Percentiles rank a stretch among this genome's conserved stretches.
Evolutionary conservation across 1,140 invertebrate genomes (phyloP).

Genomic region (Drosophila orosa): DNA sequence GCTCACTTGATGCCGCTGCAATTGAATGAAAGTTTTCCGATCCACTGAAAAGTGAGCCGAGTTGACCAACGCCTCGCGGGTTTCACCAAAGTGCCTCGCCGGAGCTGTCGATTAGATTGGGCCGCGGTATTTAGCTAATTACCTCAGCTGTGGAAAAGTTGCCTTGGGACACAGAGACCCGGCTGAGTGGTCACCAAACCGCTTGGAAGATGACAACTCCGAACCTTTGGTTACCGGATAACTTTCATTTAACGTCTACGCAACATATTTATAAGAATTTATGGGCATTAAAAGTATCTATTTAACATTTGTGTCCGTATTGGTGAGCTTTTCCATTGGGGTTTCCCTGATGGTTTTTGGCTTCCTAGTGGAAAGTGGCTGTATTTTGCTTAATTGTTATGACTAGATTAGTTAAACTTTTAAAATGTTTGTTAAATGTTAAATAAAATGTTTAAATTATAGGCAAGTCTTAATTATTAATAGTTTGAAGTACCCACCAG

Average conservation of each 20-base stretch:
- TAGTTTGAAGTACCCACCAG: background rate
- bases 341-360: background rate
- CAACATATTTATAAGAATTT: constrained; percentile 27
- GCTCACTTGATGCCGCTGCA: constrained; percentile 26
- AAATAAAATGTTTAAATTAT: background rate
- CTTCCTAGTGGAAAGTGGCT: background rate
- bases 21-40: constrained; percentile 71
- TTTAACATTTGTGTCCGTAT: background rate
- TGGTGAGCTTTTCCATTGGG: background rate
- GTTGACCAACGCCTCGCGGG: constrained; percentile 51
- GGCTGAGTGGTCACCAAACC: constrained; percentile 30
- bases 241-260: constrained; percentile 21
- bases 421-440: background rate
- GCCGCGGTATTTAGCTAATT: constrained; percentile 67
- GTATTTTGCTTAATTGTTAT: background rate
- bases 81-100: constrained; percentile 67
- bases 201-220: constrained; percentile 30
- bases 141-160: constrained; percentile 32
- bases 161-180: constrained; percentile 1
- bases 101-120: constrained; percentile 68
- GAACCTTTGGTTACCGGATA: constrained; percentile 9
- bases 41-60: constrained; percentile 6
- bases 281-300: constrained; percentile 16
- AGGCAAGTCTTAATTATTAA: background rate
- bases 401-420: background rate